Evolutionary conservation across 2,113 vertebrate species (phyloP).

Genomic region (Holacanthus passer): DNA sequence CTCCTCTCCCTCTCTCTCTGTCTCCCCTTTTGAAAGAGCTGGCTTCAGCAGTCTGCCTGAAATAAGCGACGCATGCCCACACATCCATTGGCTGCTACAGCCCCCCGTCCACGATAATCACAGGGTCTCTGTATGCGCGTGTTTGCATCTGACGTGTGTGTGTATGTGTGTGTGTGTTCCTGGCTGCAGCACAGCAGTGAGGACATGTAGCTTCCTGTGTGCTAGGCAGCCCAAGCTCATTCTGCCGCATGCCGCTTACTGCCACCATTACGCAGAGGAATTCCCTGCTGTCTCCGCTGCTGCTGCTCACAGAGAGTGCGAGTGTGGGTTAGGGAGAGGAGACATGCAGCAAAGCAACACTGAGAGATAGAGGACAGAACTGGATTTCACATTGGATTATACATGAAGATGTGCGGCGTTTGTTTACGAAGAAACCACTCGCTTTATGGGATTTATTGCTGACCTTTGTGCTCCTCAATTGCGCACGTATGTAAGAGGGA

Average conservation of each 20-base stretch:
- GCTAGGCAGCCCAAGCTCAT: slow-evolving; percentile 65
- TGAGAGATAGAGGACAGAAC: slow-evolving; percentile 68
- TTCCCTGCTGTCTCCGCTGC: slow-evolving; percentile 72
- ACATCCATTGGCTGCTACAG: slow-evolving; percentile 38
- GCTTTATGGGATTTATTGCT: slow-evolving; percentile 38
- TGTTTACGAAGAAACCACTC: slow-evolving; percentile 36
- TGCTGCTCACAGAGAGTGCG: slow-evolving; percentile 54
- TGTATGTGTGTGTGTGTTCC: slow-evolving; percentile 34
- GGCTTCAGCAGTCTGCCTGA: slow-evolving; percentile 77
- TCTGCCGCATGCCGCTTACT: slow-evolving; percentile 79
- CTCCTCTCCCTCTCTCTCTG: slow-evolving; percentile 13
- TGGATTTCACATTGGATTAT: slow-evolving; percentile 52
- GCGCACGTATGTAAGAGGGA: slow-evolving; percentile 61
- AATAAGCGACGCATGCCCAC: slow-evolving; percentile 64
- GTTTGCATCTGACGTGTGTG: neutral
- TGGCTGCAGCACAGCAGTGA: slow-evolving; percentile 66
- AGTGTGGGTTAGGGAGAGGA: slow-evolving; percentile 49
- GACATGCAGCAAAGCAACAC: slow-evolving; percentile 63
- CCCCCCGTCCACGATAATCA: slow-evolving; percentile 58
- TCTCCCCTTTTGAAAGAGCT: slow-evolving; percentile 72
- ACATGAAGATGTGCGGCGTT: slow-evolving; percentile 51
- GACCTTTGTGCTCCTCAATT: slow-evolving; percentile 40
- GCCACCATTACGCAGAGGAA: slow-evolving; percentile 81
- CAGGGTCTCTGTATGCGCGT: slow-evolving; percentile 37
- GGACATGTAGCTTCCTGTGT: slow-evolving; percentile 71